phyloP scores from a whole-genome alignment of 53 echinoderm and acorn worm species.

The Hippasteria phrygiana region DNA sequence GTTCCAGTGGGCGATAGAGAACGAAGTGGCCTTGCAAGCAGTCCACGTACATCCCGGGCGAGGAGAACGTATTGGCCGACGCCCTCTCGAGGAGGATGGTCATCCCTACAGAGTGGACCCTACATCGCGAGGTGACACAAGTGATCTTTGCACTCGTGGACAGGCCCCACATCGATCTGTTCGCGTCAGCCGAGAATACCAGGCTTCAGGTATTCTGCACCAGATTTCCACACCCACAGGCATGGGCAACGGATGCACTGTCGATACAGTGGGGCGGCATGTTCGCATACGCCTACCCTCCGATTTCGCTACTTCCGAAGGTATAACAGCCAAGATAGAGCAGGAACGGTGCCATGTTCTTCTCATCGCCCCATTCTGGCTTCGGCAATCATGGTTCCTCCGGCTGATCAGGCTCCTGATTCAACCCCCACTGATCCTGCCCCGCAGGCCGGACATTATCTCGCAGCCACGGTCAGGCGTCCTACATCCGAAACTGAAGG shows the following conservation, averaged over 20 bases:
- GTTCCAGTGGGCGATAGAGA: not conserved
- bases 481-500: not conserved
- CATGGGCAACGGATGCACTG: constrained; percentile 1
- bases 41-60: constrained; percentile 43
- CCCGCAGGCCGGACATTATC: constrained; percentile 13
- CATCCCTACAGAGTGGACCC: constrained; percentile 38
- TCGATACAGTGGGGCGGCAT: constrained; percentile 20
- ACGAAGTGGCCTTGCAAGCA: constrained; percentile 20
- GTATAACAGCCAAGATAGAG: constrained; percentile 12
- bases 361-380: constrained; percentile 54
- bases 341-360: constrained; percentile 9
- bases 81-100: constrained; percentile 10
- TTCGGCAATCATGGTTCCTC: constrained; percentile 60
- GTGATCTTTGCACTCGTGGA: constrained; percentile 8
- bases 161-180: constrained; percentile 25
- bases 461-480: constrained; percentile 7
- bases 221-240: constrained; percentile 4
- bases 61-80: constrained; percentile 18
- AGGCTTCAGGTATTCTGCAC: constrained; percentile 13
- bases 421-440: no score
- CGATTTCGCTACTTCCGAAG: constrained; percentile 15
- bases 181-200: not conserved
- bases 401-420: constrained; percentile 24
- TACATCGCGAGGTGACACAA: not conserved
- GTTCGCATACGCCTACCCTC: constrained; percentile 44